phyloP scores from a whole-genome alignment of 2,113 vertebrate genomes.

The Miniopterus natalensis region DNA sequence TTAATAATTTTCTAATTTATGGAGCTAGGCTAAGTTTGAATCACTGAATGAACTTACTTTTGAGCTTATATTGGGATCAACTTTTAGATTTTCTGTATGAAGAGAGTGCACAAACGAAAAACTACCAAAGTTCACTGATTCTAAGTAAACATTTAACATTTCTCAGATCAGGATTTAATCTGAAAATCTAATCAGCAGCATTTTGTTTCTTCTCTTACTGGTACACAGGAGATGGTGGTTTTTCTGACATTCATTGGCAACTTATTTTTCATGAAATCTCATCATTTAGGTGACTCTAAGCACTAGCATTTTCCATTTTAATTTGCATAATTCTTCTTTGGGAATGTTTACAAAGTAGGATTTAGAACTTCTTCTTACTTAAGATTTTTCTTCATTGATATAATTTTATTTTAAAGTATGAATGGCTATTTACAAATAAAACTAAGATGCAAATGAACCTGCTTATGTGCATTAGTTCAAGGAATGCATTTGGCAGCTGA shows the following conservation, averaged over 20 bases:
- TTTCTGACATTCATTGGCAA: background rate
- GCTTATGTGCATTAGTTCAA: background rate
- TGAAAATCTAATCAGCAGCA: background rate
- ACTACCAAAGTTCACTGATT: background rate
- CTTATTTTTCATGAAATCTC: slow-evolving; percentile 17
- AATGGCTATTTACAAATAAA: slow-evolving; percentile 36
- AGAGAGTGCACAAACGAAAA: background rate
- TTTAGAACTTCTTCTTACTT: background rate
- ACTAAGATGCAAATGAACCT: background rate
- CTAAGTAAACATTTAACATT: background rate
- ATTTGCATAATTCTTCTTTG: slow-evolving; percentile 18
- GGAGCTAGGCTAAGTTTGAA: background rate
- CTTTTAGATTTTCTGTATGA: background rate
- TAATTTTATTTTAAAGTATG: background rate
- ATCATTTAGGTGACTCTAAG: background rate
- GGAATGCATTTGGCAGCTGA: background rate
- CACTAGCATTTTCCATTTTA: background rate
- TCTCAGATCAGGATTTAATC: slow-evolving; percentile 13
- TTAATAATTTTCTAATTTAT: slow-evolving; percentile 34
- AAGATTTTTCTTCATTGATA: background rate
- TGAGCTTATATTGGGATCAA: background rate
- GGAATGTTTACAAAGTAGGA: background rate
- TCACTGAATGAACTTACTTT: background rate
- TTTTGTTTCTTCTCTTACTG: background rate
- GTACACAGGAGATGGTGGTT: background rate